phyloP scores from a whole-genome alignment of 2,888 invertebrate genomes.

The Sceliomorpha sp. region DNA sequence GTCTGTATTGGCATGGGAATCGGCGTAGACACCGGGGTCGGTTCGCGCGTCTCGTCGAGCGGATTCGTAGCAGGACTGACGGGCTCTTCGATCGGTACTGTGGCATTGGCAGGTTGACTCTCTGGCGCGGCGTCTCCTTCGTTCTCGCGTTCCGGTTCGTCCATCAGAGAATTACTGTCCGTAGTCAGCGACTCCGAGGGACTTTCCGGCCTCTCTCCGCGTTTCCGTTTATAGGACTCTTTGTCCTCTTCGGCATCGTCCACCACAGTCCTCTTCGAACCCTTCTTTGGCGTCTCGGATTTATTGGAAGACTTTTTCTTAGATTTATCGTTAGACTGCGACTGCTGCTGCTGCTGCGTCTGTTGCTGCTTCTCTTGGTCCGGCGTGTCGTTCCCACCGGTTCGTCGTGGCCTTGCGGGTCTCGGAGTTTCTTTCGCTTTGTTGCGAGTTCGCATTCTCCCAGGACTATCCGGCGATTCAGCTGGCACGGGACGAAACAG shows the following conservation, averaged over 20 bases:
- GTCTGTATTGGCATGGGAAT: conserved; percentile 69
- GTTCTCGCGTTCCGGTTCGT: conserved; percentile 82
- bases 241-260: conserved; percentile 83
- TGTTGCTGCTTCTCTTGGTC: conserved; percentile 80
- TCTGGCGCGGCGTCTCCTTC: conserved; percentile 69
- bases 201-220: conserved; percentile 85
- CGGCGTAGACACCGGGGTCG: conserved; percentile 67
- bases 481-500: conserved; percentile 82
- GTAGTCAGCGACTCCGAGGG: conserved; percentile 92
- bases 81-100: conserved; percentile 59
- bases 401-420: conserved; percentile 83
- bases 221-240: conserved; percentile 84
- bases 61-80: conserved; percentile 62
- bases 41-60: conserved; percentile 70
- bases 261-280: conserved; percentile 83
- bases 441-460: conserved; percentile 93
- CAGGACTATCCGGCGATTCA: conserved; percentile 89
- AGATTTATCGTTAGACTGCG: conserved; percentile 81
- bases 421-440: conserved; percentile 85
- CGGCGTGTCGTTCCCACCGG: conserved; percentile 83
- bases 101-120: conserved; percentile 62
- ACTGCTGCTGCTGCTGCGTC: conserved; percentile 60
- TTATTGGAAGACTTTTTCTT: conserved; percentile 76
- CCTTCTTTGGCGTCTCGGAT: conserved; percentile 80
- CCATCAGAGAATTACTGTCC: conserved; percentile 91